These are phyloP conservation scores for Prenolepis imparis DNA, from an alignment of 2,888 invertebrate species.

Conservation along the genomic window DNA sequence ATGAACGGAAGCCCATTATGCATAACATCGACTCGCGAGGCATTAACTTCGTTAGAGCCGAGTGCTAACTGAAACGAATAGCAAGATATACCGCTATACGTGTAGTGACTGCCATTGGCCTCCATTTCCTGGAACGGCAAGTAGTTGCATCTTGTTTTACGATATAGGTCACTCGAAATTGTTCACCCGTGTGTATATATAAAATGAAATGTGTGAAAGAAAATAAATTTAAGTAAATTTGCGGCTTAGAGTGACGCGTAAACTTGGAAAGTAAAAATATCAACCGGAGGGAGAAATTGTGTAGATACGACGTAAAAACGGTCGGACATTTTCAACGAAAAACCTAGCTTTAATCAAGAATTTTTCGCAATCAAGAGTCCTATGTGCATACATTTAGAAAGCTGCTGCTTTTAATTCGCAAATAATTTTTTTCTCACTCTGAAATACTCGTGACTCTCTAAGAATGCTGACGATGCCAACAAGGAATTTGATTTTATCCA, in stretches of 20 bases:
- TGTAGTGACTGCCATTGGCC: slow-evolving; percentile 5
- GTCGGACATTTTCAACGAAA: slow-evolving; percentile 64
- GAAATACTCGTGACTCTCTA: background rate
- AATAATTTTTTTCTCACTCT: slow-evolving; percentile 13
- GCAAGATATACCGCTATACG: slow-evolving; percentile 33
- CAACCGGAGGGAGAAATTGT: background rate
- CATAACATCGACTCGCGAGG: slow-evolving; percentile 57
- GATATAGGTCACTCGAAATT: background rate
- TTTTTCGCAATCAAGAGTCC: slow-evolving; percentile 56
- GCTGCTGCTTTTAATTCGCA: slow-evolving; percentile 29
- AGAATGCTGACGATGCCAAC: slow-evolving; percentile 12
- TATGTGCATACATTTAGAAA: slow-evolving; percentile 53
- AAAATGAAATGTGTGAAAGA: background rate
- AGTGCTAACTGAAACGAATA: slow-evolving; percentile 68
- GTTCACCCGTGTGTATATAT: background rate
- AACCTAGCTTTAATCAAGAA: slow-evolving; percentile 63
- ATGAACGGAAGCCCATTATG: slow-evolving; percentile 66
- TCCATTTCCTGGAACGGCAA: slow-evolving; percentile 8
- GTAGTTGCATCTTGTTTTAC: background rate
- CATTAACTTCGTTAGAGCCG: slow-evolving; percentile 70
- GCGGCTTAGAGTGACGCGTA: slow-evolving; percentile 1
- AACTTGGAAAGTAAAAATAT: background rate
- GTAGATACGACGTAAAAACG: background rate
- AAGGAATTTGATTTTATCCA: slow-evolving; percentile 38
- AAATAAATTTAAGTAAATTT: slow-evolving; percentile 3